Evolutionary conservation across 2,888 invertebrate species (phyloP), one percentile per base, ranked within the genome.

Genomic region (Eupithecia insigniata): DNA sequence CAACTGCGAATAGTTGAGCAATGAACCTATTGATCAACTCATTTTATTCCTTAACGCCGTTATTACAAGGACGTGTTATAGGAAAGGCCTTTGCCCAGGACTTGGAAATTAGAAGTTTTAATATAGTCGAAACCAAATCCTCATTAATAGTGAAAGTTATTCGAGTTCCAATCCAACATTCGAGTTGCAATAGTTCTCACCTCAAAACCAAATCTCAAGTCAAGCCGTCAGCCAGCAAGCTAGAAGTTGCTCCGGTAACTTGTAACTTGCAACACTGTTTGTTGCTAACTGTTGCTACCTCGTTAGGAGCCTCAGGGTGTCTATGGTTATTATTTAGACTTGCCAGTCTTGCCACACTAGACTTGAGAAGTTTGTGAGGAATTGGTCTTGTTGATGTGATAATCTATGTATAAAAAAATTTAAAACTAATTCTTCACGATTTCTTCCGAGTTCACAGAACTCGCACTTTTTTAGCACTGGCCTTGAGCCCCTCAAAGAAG

Each of bases 181-280:
- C 58, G 83, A 85, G 81, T 81, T 78, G 30, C 70, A 10, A 16
- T 72, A 81, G 88, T 88, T 84, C 16, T 36, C 16, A 14, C 66
- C 62, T 75, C 78, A 82, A 85, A 84, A 82, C 83, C 81, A 82
- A 85, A 85, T 84, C 83, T 78, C 67, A 72, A 75, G 71, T 72
- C 76, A 85, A 86, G 85, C 82, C 77, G 82, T 84, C 81, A 83
- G 84, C 82, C 83, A 82, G 82, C 80, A 84, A 85, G 84, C 76
- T 74, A 76, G 67, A 85, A 87, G 83, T 86, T 82, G 78, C 77
- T 78, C 79, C 69, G 74, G 78, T 73, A 76, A 82, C 81, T 81
- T 77, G 77, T 79, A 82, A 81, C 76, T 82, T 75, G 82, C 83
- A 84, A 83, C 73, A 71, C 70, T 74, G 71, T 72, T 64, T 74